Conservation (phyloP, 2,113 vertebrate genomes). For the Neotragus pygmaeus region DNA sequence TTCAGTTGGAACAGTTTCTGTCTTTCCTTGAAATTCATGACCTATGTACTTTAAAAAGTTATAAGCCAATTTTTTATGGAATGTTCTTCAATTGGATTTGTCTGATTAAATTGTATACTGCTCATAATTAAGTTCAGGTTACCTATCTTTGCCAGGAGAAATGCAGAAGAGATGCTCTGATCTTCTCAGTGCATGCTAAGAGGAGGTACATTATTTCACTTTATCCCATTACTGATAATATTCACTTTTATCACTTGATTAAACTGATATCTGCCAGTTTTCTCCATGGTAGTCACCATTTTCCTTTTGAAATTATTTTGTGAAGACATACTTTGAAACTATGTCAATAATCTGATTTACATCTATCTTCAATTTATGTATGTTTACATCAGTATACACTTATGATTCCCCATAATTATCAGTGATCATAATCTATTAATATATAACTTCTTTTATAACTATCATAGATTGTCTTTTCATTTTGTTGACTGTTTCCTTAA, state of each 20-base stretch:
- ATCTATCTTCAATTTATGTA: background rate
- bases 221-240: background rate
- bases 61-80: background rate
- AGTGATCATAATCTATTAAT: background rate
- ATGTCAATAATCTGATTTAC: background rate
- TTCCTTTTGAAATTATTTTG: constrained; percentile 12
- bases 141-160: background rate
- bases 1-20: background rate
- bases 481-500: background rate
- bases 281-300: background rate
- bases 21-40: constrained; percentile 5
- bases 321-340: background rate
- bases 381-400: background rate
- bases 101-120: background rate
- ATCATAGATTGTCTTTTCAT: background rate
- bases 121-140: background rate
- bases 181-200: background rate
- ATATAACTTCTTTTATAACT: background rate
- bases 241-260: background rate
- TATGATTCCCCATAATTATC: background rate
- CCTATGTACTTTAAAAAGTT: background rate
- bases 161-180: background rate
- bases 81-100: background rate
- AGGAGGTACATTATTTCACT: background rate
- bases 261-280: background rate